phyloP scores from a whole-genome alignment of 2,888 invertebrate genomes.

The Psylliodes chrysocephalus region DNA sequence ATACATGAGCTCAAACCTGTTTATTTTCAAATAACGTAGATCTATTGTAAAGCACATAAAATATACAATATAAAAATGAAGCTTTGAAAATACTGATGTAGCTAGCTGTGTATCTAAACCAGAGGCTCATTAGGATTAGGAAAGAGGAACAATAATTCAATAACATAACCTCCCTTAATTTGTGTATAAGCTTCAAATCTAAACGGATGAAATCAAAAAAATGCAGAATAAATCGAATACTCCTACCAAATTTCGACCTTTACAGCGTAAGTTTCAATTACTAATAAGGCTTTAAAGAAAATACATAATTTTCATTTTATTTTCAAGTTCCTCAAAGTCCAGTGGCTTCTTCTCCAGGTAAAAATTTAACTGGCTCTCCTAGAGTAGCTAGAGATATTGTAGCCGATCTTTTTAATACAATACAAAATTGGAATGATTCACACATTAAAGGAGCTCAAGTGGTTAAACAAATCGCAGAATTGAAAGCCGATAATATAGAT shows the following conservation, averaged over 20 bases:
- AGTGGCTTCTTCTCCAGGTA: slow-evolving; percentile 57
- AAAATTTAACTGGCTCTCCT: slow-evolving; percentile 69
- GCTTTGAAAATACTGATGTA: no score
- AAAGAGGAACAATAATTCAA: no score
- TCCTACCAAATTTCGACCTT: slow-evolving; percentile 26
- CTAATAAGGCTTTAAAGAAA: slow-evolving; percentile 39
- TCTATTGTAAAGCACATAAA: no score
- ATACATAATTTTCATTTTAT: not conserved
- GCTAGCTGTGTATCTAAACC: no score
- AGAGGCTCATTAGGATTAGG: no score
- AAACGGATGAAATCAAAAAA: not conserved
- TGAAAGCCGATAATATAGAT: slow-evolving; percentile 52
- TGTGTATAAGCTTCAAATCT: no score
- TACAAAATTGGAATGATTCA: slow-evolving; percentile 67
- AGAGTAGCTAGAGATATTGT: slow-evolving; percentile 68
- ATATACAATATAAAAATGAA: no score
- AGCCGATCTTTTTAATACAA: slow-evolving; percentile 67
- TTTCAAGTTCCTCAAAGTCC: slow-evolving; percentile 60
- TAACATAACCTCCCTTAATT: no score
- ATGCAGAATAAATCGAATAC: slow-evolving; percentile 14
- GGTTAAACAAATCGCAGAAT: slow-evolving; percentile 61
- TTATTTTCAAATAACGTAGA: no score
- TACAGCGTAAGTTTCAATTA: slow-evolving; percentile 18
- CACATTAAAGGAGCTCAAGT: slow-evolving; percentile 63
- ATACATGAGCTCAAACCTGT: no score